Evolutionary conservation across 2,113 vertebrate species (phyloP).

Genomic region (Nipponia nippon): DNA sequence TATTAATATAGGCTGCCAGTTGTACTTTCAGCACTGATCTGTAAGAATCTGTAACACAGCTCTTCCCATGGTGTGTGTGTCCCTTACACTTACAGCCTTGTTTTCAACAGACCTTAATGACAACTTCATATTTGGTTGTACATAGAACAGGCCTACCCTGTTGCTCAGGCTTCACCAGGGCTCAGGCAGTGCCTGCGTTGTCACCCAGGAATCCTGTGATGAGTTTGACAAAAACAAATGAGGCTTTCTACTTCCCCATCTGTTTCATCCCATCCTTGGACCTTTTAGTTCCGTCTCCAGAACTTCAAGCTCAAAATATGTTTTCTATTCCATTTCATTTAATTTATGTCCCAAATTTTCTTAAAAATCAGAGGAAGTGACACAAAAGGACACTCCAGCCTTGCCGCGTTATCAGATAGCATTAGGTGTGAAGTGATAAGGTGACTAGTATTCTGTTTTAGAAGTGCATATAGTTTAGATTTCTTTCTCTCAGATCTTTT

Average conservation of each 20-base stretch:
- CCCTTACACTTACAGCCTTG: neutral
- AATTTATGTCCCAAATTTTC: neutral
- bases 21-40: neutral
- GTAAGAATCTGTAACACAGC: neutral
- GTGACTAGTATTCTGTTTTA: neutral
- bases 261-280: neutral
- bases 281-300: neutral
- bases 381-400: neutral
- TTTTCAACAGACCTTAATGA: neutral
- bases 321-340: neutral
- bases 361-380: neutral
- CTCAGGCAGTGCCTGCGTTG: neutral
- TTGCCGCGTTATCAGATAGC: neutral
- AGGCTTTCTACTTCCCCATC: neutral
- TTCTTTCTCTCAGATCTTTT: neutral
- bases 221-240: neutral
- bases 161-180: neutral
- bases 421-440: neutral
- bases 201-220: neutral
- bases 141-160: neutral
- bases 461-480: neutral
- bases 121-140: neutral
- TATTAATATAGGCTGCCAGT: neutral
- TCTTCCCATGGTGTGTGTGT: neutral
- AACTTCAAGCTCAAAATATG: neutral